These are phyloP conservation scores for Danionella cerebrum DNA, from an alignment of 2,113 vertebrate genomes.

Conservation along the genomic window DNA sequence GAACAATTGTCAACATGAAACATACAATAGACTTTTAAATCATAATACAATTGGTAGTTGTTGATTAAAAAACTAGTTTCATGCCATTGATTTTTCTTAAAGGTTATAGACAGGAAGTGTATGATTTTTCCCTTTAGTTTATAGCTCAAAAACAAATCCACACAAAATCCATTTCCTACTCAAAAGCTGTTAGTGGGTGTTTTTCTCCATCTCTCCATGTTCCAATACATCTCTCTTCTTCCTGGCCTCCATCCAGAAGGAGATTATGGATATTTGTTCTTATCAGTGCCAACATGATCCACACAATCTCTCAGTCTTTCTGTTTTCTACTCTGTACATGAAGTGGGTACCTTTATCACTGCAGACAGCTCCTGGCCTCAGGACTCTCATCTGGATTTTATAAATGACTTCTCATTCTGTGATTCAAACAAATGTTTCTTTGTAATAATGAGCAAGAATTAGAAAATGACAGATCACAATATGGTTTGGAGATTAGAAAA, in stretches of 20 bases:
- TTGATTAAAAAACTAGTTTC: too few relatives aligned
- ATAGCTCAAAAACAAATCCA: background rate
- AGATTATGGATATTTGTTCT: slow-evolving; percentile 28
- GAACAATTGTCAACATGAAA: too few relatives aligned
- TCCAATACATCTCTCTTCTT: background rate
- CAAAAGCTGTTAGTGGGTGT: slow-evolving; percentile 2
- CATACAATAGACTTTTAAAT: too few relatives aligned
- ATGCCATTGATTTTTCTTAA: too few relatives aligned
- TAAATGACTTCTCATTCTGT: background rate
- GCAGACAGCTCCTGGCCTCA: background rate
- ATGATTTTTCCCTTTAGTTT: background rate
- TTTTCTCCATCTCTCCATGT: slow-evolving; percentile 2
- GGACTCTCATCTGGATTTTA: background rate
- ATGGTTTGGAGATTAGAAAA: background rate
- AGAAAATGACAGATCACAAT: slow-evolving; percentile 2
- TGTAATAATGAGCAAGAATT: background rate
- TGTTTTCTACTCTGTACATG: background rate
- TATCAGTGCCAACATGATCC: background rate
- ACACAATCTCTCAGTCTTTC: background rate
- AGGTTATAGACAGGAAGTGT: slow-evolving; percentile 29
- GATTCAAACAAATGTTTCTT: background rate
- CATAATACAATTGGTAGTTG: too few relatives aligned
- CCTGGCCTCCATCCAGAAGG: background rate
- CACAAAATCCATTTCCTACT: background rate
- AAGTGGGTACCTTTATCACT: background rate